Percentiles rank a stretch among this genome's conserved stretches.
Evolutionary conservation across 2,888 invertebrate species (phyloP).

Genomic region (Tribolium freemani): DNA sequence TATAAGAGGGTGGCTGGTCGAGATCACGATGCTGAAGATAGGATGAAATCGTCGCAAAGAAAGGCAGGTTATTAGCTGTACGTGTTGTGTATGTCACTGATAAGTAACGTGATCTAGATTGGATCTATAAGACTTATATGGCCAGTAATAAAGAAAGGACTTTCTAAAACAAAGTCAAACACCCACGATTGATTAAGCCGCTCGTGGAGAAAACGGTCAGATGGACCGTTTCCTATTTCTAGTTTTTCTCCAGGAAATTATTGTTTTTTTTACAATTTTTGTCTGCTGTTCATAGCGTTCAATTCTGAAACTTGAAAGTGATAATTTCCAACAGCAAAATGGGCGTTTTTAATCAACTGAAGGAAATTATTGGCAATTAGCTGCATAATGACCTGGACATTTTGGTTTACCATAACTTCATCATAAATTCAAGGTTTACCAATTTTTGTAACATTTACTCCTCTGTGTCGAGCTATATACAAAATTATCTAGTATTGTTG

Average conservation of each 20-base stretch:
- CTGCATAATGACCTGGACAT: too few relatives aligned
- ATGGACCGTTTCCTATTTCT: background rate
- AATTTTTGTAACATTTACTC: too few relatives aligned
- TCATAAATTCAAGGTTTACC: too few relatives aligned
- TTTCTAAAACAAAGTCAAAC: constrained; percentile 64
- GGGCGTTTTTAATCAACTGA: too few relatives aligned
- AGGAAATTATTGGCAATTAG: too few relatives aligned
- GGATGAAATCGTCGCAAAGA: constrained; percentile 31
- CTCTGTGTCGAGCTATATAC: too few relatives aligned
- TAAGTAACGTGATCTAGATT: constrained; percentile 50
- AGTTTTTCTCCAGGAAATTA: background rate
- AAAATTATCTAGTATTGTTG: too few relatives aligned
- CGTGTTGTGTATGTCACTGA: constrained; percentile 49
- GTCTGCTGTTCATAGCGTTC: too few relatives aligned
- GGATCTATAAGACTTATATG: constrained; percentile 53
- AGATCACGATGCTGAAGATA: constrained; percentile 5
- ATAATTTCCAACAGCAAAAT: too few relatives aligned
- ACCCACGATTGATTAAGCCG: constrained; percentile 61
- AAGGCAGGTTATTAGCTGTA: constrained; percentile 35
- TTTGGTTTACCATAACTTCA: too few relatives aligned
- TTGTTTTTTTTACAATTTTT: too few relatives aligned
- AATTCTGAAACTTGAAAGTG: too few relatives aligned
- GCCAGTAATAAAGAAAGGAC: constrained; percentile 59
- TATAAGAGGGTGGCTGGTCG: background rate
- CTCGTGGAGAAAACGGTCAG: constrained; percentile 54